Conservation (phyloP, 1,140 invertebrate genomes). For the Marisa cornuarietis region DNA sequence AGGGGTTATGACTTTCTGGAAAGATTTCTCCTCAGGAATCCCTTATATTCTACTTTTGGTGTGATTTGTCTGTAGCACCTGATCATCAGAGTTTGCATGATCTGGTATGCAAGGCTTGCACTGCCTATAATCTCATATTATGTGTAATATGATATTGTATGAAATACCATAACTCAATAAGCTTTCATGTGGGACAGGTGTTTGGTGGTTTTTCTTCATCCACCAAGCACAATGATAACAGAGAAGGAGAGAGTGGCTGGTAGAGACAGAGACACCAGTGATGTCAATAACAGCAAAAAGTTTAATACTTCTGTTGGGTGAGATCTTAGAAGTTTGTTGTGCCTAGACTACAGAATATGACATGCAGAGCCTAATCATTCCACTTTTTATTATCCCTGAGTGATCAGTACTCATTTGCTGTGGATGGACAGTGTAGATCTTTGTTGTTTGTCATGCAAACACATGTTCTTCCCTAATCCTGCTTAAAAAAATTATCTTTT, state of each 20-base stretch:
- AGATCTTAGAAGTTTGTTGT: not conserved
- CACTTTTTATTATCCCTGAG: not conserved
- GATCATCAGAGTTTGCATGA: too few relatives aligned
- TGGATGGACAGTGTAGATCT: not conserved
- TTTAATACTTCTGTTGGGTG: constrained; percentile 17
- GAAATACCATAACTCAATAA: too few relatives aligned
- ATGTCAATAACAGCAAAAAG: constrained; percentile 12
- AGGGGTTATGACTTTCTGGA: too few relatives aligned
- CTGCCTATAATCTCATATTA: too few relatives aligned
- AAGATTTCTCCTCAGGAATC: not conserved
- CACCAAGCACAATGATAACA: constrained; percentile 13
- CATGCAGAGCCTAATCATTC: too few relatives aligned
- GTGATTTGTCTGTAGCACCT: not conserved
- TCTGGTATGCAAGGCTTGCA: too few relatives aligned
- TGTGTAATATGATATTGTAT: too few relatives aligned
- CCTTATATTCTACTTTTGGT: too few relatives aligned
- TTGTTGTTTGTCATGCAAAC: not conserved
- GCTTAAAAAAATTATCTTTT: too few relatives aligned
- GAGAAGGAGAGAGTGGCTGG: constrained; percentile 4
- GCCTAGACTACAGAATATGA: too few relatives aligned
- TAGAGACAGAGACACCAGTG: not conserved
- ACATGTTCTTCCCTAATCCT: too few relatives aligned
- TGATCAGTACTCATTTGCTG: not conserved
- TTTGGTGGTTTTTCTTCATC: constrained; percentile 6
- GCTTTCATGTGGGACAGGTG: not conserved